Percentiles rank a stretch among this genome's conserved stretches.
These are phyloP conservation scores for Simalia tracyae DNA, from an alignment of 2,797 vertebrate species.

Conservation along the genomic window DNA sequence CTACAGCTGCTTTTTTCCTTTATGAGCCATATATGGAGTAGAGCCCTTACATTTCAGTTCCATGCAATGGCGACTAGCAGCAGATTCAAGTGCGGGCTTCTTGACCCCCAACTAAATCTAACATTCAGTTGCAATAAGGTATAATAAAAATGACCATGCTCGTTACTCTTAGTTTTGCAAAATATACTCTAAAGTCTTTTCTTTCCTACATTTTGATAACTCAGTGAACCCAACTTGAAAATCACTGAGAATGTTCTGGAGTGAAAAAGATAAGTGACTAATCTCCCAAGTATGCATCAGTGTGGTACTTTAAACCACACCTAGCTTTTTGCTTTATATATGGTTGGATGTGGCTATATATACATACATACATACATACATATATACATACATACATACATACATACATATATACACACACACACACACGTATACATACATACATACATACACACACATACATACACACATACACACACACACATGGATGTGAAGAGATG, in stretches of 20 bases:
- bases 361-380: too few species aligned
- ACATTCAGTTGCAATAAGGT: not conserved
- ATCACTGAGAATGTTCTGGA: not conserved
- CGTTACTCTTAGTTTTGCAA: not conserved
- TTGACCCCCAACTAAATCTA: not conserved
- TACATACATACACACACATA: too few species aligned
- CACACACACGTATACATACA: too few species aligned
- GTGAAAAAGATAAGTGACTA: not conserved
- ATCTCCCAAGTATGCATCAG: not conserved
- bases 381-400: too few species aligned
- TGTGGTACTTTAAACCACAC: not conserved
- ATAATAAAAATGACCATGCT: not conserved
- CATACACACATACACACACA: too few species aligned
- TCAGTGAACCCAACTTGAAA: not conserved
- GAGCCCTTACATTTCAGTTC: not conserved
- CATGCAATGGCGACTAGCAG: not conserved
- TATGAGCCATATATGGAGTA: not conserved
- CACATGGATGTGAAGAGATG: not conserved
- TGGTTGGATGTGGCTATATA: not conserved
- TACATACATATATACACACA: too few species aligned
- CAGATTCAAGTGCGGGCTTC: not conserved
- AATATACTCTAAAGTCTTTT: not conserved
- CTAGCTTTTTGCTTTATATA: not conserved
- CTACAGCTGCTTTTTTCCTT: not conserved
- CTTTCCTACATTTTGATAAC: not conserved